Conservation (phyloP, 1,140 invertebrate species). For the Aphaenogaster rudis region DNA sequence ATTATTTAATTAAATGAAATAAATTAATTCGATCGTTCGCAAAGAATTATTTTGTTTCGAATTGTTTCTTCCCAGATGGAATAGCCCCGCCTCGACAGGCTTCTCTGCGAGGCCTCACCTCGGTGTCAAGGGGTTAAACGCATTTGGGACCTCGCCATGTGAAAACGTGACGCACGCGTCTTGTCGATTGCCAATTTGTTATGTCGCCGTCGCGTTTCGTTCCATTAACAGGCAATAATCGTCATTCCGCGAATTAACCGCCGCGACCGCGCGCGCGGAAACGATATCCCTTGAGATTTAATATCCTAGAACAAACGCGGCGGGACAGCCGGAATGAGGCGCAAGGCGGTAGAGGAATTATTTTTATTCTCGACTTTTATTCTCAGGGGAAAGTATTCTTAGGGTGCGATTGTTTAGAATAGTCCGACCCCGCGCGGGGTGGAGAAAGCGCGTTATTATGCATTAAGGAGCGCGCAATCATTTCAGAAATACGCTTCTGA, state of each 20-base stretch:
- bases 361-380: constrained; percentile 3
- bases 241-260: constrained; percentile 27
- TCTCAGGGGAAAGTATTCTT: neutral
- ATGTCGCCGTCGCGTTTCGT: constrained; percentile 7
- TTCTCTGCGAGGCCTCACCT: neutral
- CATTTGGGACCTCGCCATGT: neutral
- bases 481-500: neutral
- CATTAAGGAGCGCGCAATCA: neutral
- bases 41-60: neutral
- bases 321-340: neutral
- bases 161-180: constrained; percentile 22
- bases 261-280: too few relatives aligned
- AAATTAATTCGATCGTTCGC: neutral
- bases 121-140: constrained; percentile 22
- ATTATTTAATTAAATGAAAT: neutral
- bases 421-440: neutral
- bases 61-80: neutral
- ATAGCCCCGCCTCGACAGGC: neutral
- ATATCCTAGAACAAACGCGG: neutral
- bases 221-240: constrained; percentile 33
- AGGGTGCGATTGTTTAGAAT: constrained; percentile 1
- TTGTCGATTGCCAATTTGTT: constrained; percentile 40
- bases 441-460: neutral
- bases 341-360: neutral
- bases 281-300: neutral